Evolutionary conservation across 2,888 invertebrate species (phyloP).

Genomic region (Sarcophaga subvicina): DNA sequence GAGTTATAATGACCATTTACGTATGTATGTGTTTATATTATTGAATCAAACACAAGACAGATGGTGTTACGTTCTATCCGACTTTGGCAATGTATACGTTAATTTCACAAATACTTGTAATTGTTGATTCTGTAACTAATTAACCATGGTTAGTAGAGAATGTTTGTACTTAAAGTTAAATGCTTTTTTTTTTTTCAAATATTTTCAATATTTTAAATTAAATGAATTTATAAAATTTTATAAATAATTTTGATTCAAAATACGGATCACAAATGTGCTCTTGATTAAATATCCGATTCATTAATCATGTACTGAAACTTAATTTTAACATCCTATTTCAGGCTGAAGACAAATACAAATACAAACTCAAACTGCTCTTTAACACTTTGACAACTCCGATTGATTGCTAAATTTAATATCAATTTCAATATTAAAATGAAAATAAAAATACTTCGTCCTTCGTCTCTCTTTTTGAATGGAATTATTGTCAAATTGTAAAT

Average conservation of each 20-base stretch:
- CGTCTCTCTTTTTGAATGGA: background rate
- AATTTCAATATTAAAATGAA: slow-evolving; percentile 9
- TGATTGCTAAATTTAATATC: background rate
- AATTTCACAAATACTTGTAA: background rate
- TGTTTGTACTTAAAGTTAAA: background rate
- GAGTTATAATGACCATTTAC: too few species aligned
- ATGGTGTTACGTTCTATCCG: too few species aligned
- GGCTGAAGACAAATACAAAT: too few species aligned
- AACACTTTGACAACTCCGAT: too few species aligned
- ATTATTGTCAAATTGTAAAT: background rate
- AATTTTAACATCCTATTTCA: too few species aligned
- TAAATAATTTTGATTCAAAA: background rate
- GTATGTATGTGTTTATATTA: too few species aligned
- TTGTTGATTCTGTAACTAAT: background rate
- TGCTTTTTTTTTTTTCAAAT: too few species aligned
- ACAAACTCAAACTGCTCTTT: too few species aligned
- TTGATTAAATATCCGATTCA: too few species aligned
- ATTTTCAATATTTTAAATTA: background rate
- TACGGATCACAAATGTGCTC: too few species aligned
- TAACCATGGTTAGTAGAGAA: background rate
- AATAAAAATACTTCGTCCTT: background rate
- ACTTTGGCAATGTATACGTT: background rate
- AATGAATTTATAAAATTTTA: background rate
- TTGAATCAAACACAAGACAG: background rate
- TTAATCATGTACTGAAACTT: too few species aligned